phyloP scores from a whole-genome alignment of 1,140 invertebrate species.

The Drosophila aff. region DNA sequence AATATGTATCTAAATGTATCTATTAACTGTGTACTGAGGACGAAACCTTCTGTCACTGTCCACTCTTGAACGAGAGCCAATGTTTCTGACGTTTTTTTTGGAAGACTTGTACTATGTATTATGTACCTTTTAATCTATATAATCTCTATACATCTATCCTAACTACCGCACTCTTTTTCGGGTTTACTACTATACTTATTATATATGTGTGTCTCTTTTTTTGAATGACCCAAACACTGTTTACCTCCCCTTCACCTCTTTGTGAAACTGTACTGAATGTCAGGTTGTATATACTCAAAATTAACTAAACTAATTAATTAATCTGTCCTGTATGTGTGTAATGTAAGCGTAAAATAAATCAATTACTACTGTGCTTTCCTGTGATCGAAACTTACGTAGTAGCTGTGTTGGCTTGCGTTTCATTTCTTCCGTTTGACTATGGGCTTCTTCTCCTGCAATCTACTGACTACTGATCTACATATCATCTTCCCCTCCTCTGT shows the following conservation, averaged over 20 bases:
- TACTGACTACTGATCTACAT: slow-evolving; percentile 29
- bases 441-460: slow-evolving; percentile 26
- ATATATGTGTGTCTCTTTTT: slow-evolving; percentile 26
- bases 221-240: slow-evolving; percentile 13
- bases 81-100: slow-evolving; percentile 36
- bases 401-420: slow-evolving; percentile 50
- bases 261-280: slow-evolving; percentile 61
- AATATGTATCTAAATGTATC: slow-evolving; percentile 51
- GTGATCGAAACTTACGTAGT: slow-evolving; percentile 69
- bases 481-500: slow-evolving; percentile 1
- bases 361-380: slow-evolving; percentile 70
- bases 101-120: slow-evolving; percentile 28
- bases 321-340: slow-evolving; percentile 51
- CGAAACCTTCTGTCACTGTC: slow-evolving; percentile 38
- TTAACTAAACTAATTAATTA: slow-evolving; percentile 7
- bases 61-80: slow-evolving; percentile 31
- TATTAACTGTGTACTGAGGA: slow-evolving; percentile 31
- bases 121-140: slow-evolving; percentile 35
- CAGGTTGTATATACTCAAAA: slow-evolving; percentile 46
- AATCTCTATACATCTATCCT: slow-evolving; percentile 23
- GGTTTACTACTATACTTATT: slow-evolving; percentile 14
- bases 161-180: slow-evolving; percentile 31
- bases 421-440: slow-evolving; percentile 29
- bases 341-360: slow-evolving; percentile 66
- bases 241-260: slow-evolving; percentile 31